phyloP scores from a whole-genome alignment of 2,888 invertebrate species.

The Euzetes globulus region DNA sequence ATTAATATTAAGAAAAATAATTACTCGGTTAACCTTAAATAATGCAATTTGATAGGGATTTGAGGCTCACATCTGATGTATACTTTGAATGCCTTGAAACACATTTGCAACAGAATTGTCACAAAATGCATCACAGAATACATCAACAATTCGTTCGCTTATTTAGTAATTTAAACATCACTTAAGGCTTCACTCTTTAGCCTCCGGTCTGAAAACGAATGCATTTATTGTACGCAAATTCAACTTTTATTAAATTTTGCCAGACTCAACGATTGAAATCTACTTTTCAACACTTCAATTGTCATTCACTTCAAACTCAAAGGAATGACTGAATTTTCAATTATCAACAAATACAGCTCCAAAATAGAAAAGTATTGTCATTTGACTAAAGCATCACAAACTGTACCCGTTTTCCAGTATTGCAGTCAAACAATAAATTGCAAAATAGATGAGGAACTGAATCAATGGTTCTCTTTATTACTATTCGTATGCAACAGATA shows the following conservation, averaged over 20 bases:
- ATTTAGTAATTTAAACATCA: slow-evolving; percentile 25
- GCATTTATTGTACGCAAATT: slow-evolving; percentile 21
- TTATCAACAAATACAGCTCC: slow-evolving; percentile 11
- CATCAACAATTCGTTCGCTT: slow-evolving; percentile 20
- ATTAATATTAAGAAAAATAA: neutral
- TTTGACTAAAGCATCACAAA: neutral
- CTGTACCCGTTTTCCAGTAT: neutral
- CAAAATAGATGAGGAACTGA: neutral
- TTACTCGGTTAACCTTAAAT: slow-evolving; percentile 20
- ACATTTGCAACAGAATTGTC: neutral
- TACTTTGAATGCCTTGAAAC: neutral
- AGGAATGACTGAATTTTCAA: slow-evolving; percentile 23
- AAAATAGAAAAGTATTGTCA: slow-evolving; percentile 10
- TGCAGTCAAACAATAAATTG: neutral
- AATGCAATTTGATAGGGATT: neutral
- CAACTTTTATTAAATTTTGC: slow-evolving; percentile 26
- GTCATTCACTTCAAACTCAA: slow-evolving; percentile 18
- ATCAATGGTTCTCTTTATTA: neutral
- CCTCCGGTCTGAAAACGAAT: neutral
- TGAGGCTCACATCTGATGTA: neutral
- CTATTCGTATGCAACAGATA: neutral
- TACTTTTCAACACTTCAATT: slow-evolving; percentile 17
- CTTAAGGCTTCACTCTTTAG: neutral
- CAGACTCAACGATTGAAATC: neutral
- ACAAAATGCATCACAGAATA: slow-evolving; percentile 1